Evolutionary conservation across 2,797 vertebrate genomes (phyloP), one percentile per base, ranked within the genome.

Genomic region (Buphagus erythrorhynchus): DNA sequence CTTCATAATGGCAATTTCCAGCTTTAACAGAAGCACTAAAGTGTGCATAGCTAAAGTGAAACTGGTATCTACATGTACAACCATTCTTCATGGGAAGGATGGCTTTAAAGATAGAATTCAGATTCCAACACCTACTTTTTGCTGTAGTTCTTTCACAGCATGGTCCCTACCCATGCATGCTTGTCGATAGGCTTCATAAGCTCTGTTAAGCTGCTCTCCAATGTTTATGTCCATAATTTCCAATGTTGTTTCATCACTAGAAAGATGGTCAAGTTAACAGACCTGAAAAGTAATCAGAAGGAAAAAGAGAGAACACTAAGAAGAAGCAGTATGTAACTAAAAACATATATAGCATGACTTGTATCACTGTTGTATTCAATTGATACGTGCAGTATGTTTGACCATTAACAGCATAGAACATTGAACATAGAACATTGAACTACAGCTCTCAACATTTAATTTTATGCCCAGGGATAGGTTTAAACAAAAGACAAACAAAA

Each of bases 131-230:
- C 96, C 20, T 98, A 99, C 99, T 99, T 99, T 99, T 97, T 99
- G 98, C 95, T 99, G 98, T 80, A 99, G 98, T 80, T 99, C 98
- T 97, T 98, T 99, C 94, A 98, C 97, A 93, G 98, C 99, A 91
- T 97, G 98, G 81, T 99, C 99, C 95, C 99, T 99, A 82, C 99
- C 99, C 96, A 99, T 99, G 96, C 99, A 99, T 84, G 98, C 99
- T 97, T 99, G 99, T 74, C 99, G 98, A 98, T 98, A 99, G 86
- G 99, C 99, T 98, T 99, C 99, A 12, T 99, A 99, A 93, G 99
- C 99, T 99, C 99, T 99, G 98, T 99, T 99, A 98, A 99, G 99
- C 97, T 99, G 99, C 93, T 99, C 99, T 96, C 98, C 99, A 84
- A 99, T 99, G 97, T 99, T 99, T 98, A 98, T 99, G 97, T 99